A percentile compares a stretch with the other conserved stretches of the same genome.
Conservation (phyloP, 2,113 vertebrate species). For the Rafetus swinhoei region DNA sequence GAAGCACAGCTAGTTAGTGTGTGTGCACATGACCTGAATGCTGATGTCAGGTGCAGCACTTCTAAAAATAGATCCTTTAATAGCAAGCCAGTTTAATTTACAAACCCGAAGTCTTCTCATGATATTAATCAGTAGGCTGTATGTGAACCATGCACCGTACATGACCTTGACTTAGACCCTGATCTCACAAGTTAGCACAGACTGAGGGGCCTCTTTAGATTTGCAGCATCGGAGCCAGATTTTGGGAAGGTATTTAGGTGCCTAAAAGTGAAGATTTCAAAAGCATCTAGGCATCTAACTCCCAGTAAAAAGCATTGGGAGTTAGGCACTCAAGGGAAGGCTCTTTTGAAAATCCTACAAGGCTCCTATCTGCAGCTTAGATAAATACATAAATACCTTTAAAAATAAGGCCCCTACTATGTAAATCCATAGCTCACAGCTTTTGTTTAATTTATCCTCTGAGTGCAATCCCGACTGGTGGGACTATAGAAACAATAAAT, state of each 20-base stretch:
- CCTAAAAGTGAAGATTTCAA: background rate
- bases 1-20: background rate
- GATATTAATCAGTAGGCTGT: background rate
- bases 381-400: background rate
- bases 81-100: background rate
- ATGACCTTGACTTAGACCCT: background rate
- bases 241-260: background rate
- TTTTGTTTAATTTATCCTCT: constrained; percentile 20
- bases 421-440: background rate
- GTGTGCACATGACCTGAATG: background rate
- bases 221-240: background rate
- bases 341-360: background rate
- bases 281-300: background rate
- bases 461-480: background rate
- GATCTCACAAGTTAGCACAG: background rate
- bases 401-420: background rate
- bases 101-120: background rate
- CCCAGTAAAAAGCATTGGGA: background rate
- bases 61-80: background rate
- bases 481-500: constrained; percentile 12
- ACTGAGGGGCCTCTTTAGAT: background rate
- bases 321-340: background rate
- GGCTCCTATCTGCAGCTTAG: background rate
- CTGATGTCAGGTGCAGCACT: background rate
- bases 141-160: background rate